These are phyloP conservation scores for Xylocopa sonorina DNA, from an alignment of 1,140 invertebrate species.

Conservation along the genomic window DNA sequence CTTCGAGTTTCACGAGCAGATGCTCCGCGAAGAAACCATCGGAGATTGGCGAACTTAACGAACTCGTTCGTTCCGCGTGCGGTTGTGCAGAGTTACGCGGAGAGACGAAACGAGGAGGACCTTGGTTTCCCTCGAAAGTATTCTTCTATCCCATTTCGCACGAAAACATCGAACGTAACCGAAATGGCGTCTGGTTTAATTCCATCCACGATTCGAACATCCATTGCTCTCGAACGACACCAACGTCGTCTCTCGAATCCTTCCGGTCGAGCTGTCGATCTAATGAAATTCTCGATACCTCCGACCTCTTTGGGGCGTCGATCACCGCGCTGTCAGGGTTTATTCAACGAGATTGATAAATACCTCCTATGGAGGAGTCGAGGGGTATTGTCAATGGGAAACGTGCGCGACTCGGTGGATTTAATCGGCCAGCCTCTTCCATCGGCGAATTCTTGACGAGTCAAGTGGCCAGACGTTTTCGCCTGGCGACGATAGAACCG, in stretches of 20 bases:
- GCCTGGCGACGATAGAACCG: neutral
- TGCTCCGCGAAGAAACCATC: neutral
- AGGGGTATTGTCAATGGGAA: constrained; percentile 2
- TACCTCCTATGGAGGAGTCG: neutral
- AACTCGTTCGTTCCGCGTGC: neutral
- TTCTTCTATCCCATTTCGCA: too few relatives aligned
- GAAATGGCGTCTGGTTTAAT: neutral
- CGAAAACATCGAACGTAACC: neutral
- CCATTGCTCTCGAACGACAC: neutral
- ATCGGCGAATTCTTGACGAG: constrained; percentile 30
- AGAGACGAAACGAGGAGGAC: too few relatives aligned
- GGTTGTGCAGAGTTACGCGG: too few relatives aligned
- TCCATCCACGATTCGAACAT: neutral
- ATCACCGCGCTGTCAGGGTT: neutral
- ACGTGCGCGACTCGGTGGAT: neutral
- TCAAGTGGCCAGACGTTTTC: constrained; percentile 24
- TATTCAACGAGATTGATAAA: constrained; percentile 14
- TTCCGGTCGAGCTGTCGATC: constrained; percentile 14
- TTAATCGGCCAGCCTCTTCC: neutral
- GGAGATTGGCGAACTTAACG: neutral
- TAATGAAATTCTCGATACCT: constrained; percentile 28
- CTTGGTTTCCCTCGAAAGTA: too few relatives aligned
- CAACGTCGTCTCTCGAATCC: neutral
- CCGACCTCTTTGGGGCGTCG: neutral
- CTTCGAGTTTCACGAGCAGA: neutral